A percentile compares a stretch with the other conserved stretches of the same genome.
Conservation (phyloP, 2,797 vertebrate species). For the Carduelis carduelis region DNA sequence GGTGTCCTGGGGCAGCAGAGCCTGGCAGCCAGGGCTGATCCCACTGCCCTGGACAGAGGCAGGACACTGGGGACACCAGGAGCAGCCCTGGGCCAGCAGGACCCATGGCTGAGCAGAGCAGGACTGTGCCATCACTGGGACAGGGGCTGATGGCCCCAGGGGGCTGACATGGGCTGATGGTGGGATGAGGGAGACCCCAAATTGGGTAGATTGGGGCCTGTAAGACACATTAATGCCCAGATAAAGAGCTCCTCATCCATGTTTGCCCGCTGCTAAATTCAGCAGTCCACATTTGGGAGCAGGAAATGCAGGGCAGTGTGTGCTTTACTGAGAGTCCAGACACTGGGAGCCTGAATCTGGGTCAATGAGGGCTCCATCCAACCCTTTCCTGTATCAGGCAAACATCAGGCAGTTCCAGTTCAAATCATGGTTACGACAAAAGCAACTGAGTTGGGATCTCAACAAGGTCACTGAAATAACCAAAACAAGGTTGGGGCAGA, state of each 20-base stretch:
- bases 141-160: neutral
- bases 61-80: neutral
- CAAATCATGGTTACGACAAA: neutral
- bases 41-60: no score
- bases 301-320: neutral
- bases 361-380: neutral
- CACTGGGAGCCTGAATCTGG: rapidly evolving
- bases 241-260: neutral
- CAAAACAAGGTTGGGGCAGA: neutral
- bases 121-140: neutral
- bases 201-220: neutral
- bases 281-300: neutral
- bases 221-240: neutral
- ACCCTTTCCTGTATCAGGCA: neutral
- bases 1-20: neutral
- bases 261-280: neutral
- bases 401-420: neutral
- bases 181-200: neutral
- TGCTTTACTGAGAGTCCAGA: neutral
- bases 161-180: neutral
- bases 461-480: neutral
- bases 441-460: neutral
- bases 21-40: neutral
- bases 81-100: neutral
- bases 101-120: neutral